These are phyloP conservation scores for Eristalinus aeneus DNA, from an alignment of 2,888 invertebrate species.

Conservation along the genomic window DNA sequence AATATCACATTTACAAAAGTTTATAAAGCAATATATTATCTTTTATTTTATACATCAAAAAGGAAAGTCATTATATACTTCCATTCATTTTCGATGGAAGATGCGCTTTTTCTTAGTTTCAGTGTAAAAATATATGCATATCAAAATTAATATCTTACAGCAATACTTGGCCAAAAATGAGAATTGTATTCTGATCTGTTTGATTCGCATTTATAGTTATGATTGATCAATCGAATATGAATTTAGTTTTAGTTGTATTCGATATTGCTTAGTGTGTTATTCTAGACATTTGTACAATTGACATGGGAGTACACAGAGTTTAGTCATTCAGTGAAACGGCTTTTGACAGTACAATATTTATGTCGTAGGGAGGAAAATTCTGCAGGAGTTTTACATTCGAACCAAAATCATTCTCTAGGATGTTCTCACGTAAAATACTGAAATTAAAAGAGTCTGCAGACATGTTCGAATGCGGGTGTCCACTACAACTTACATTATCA, in stretches of 20 bases:
- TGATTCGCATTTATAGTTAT: slow-evolving; percentile 10
- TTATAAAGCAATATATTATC: slow-evolving; percentile 47
- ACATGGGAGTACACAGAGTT: slow-evolving; percentile 44
- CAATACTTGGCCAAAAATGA: slow-evolving; percentile 63
- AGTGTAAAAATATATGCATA: slow-evolving; percentile 63
- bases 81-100: slow-evolving; percentile 22
- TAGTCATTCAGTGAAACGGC: slow-evolving; percentile 82
- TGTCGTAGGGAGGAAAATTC: slow-evolving; percentile 94
- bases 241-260: slow-evolving; percentile 32
- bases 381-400: slow-evolving; percentile 96
- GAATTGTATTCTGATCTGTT: slow-evolving; percentile 22
- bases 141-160: slow-evolving; percentile 52
- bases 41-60: slow-evolving; percentile 10
- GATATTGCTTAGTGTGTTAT: slow-evolving; percentile 49
- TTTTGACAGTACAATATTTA: slow-evolving; percentile 90
- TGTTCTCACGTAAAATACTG: slow-evolving; percentile 90
- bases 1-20: slow-evolving; percentile 16
- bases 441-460: slow-evolving; percentile 63
- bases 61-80: neutral
- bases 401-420: slow-evolving; percentile 95
- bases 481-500: slow-evolving; percentile 92
- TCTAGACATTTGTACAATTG: slow-evolving; percentile 66
- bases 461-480: neutral
- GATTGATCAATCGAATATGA: slow-evolving; percentile 13
- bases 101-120: slow-evolving; percentile 20